Evolutionary conservation across 2,888 invertebrate species (phyloP).

Genomic region (Thymelicus lineola): DNA sequence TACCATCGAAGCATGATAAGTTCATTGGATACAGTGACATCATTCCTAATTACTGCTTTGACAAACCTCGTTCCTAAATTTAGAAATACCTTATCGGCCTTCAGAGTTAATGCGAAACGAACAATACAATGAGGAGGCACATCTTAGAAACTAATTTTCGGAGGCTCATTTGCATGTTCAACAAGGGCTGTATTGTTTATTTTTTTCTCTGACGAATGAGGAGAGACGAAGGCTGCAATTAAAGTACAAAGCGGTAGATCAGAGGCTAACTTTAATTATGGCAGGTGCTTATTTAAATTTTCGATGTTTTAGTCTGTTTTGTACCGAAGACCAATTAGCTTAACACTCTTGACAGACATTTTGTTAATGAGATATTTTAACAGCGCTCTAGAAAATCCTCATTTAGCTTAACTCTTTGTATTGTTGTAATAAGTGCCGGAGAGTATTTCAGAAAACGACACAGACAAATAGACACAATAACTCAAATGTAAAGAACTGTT

Average conservation of each 20-base stretch:
- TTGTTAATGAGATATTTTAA: conserved; percentile 17
- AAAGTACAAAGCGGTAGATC: conserved; percentile 53
- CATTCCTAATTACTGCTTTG: conserved; percentile 36
- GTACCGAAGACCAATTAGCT: conserved; percentile 12
- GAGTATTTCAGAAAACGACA: not conserved
- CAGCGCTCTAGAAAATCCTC: conserved; percentile 10
- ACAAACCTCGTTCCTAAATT: conserved; percentile 32
- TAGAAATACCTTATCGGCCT: conserved; percentile 38
- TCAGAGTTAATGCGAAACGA: conserved; percentile 31
- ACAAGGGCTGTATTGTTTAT: conserved; percentile 54
- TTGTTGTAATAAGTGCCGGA: not conserved
- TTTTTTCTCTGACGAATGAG: conserved; percentile 51
- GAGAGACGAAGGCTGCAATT: conserved; percentile 59
- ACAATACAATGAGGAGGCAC: conserved; percentile 36
- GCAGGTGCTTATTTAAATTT: conserved; percentile 50
- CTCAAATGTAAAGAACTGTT: not conserved
- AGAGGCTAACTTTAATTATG: conserved; percentile 46
- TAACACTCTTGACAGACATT: conserved; percentile 11
- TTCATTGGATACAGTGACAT: conserved; percentile 35
- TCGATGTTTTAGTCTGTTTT: conserved; percentile 15
- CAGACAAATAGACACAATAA: not conserved
- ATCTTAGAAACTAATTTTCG: conserved; percentile 41
- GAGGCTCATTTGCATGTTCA: conserved; percentile 58
- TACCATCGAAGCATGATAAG: conserved; percentile 32
- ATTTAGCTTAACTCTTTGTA: not conserved